Percentiles rank a stretch among this genome's conserved stretches.
Conservation (phyloP, 2,113 vertebrate species). For the Rhinoderma darwinii region DNA sequence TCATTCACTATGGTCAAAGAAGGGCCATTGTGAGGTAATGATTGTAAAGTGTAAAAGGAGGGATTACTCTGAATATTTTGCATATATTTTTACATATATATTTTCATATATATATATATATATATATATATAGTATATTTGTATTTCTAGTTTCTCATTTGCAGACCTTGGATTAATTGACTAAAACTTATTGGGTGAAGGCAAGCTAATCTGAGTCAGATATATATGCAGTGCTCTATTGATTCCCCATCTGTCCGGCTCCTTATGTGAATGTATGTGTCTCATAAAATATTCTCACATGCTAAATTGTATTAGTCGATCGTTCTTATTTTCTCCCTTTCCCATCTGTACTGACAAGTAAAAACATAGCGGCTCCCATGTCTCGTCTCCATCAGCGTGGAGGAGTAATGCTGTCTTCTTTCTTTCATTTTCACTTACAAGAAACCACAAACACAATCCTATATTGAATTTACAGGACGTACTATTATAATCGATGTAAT, state of each 20-base stretch:
- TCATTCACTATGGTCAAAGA: no score
- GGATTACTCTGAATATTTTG: no score
- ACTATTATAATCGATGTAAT: not conserved
- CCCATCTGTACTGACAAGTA: slow-evolving; percentile 41
- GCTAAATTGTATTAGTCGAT: slow-evolving; percentile 28
- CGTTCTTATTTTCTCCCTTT: not conserved
- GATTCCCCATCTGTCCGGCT: slow-evolving; percentile 31
- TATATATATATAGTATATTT: no score
- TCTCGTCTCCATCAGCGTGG: not conserved
- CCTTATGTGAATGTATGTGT: slow-evolving; percentile 26
- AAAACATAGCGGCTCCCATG: not conserved
- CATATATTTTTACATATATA: no score
- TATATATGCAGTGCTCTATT: slow-evolving; percentile 17
- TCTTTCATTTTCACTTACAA: slow-evolving; percentile 18
- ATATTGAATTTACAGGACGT: not conserved
- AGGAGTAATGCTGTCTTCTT: not conserved
- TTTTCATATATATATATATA: no score
- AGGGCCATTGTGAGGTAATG: no score
- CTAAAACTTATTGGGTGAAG: not conserved
- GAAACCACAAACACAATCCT: not conserved
- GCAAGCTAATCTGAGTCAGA: slow-evolving; percentile 1
- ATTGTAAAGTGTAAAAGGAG: no score
- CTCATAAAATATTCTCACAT: slow-evolving; percentile 25
- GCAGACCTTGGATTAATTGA: not conserved
- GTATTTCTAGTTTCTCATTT: no score